Conservation (phyloP, 2,113 vertebrate species). For the Fukomys damarensis region DNA sequence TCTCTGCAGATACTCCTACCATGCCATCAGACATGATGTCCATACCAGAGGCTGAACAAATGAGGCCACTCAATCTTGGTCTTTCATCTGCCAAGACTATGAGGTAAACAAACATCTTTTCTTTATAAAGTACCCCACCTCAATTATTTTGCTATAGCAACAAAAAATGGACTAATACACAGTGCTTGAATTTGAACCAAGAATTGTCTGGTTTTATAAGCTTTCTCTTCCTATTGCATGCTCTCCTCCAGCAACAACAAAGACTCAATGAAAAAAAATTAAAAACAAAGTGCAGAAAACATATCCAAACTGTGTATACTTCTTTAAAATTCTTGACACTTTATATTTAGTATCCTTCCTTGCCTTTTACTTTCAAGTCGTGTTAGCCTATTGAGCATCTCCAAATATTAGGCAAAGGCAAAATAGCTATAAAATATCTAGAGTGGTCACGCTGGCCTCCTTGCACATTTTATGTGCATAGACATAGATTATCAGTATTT, state of each 20-base stretch:
- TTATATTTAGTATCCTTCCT: background rate
- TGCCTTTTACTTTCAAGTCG: background rate
- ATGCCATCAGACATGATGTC: background rate
- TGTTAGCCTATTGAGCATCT: background rate
- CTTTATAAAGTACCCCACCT: background rate
- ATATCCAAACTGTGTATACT: no score
- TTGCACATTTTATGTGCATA: background rate
- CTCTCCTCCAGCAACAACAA: background rate
- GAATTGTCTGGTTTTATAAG: background rate
- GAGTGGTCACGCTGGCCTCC: background rate
- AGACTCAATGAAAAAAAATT: background rate
- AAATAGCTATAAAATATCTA: background rate
- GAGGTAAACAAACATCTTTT: background rate
- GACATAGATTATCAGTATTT: background rate
- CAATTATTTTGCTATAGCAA: background rate
- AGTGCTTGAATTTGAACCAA: background rate
- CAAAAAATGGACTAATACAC: background rate
- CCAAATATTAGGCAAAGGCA: background rate
- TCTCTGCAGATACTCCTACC: background rate
- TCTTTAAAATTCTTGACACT: background rate
- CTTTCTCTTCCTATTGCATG: background rate
- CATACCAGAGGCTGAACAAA: background rate
- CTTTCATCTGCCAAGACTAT: background rate
- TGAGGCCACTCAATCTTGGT: background rate
- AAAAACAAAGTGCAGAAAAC: background rate